Evolutionary conservation across 2,113 vertebrate species (phyloP).

Genomic region (Mesitornis unicolor): DNA sequence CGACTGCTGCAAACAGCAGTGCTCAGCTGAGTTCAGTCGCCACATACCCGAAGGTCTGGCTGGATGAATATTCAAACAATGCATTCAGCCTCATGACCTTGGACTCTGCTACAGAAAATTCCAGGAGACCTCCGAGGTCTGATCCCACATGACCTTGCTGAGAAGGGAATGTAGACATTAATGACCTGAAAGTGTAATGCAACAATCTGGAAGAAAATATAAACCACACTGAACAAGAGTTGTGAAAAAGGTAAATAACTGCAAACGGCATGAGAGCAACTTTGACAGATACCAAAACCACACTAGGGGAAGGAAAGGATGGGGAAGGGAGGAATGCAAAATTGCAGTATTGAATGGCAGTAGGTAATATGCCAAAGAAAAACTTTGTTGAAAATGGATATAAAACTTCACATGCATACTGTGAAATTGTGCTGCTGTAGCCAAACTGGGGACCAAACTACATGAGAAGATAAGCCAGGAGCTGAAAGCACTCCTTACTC

Average conservation of each 20-base stretch:
- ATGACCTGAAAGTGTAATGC: neutral
- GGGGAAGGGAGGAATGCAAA: neutral
- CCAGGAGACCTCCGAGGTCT: neutral
- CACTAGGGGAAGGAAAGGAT: neutral
- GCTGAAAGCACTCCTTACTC: neutral
- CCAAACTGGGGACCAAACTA: neutral
- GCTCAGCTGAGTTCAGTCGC: conserved; percentile 42
- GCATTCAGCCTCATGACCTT: conserved; percentile 25
- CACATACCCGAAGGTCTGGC: conserved; percentile 45
- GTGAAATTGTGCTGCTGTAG: neutral
- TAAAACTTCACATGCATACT: neutral
- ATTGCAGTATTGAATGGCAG: neutral
- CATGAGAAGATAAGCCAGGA: neutral
- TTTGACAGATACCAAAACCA: neutral
- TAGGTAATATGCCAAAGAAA: neutral
- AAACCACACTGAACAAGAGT: neutral
- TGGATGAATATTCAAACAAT: conserved; percentile 69
- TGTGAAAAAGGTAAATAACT: neutral
- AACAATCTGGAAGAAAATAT: neutral
- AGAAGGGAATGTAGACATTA: conserved; percentile 1
- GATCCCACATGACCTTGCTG: neutral
- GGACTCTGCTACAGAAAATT: conserved; percentile 52
- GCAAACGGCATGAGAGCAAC: neutral
- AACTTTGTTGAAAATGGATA: neutral
- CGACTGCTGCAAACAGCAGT: conserved; percentile 30